These are phyloP conservation scores for Oenanthe oenanthe DNA, from an alignment of 2,113 vertebrate species.

Conservation along the genomic window DNA sequence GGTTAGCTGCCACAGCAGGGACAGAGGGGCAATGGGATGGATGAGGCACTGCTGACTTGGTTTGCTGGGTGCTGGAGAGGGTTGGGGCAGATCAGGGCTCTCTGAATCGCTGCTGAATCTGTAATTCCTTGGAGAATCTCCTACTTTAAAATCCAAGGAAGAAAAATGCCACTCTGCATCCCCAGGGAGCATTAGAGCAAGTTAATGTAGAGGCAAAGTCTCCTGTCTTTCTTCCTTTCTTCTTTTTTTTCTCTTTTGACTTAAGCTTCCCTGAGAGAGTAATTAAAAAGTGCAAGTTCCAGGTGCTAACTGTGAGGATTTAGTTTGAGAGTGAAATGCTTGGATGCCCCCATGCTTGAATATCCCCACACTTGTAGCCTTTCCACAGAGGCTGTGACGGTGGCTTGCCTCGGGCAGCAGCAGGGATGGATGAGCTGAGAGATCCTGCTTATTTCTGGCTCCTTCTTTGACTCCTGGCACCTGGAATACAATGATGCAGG, in stretches of 20 bases:
- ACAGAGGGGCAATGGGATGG: background rate
- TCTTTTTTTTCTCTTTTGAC: background rate
- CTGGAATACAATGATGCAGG: accelerated
- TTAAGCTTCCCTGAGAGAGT: conserved; percentile 53
- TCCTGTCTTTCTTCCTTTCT: background rate
- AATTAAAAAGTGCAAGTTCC: conserved; percentile 46
- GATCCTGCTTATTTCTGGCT: accelerated
- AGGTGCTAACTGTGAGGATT: background rate
- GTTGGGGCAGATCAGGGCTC: background rate
- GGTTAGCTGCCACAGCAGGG: background rate
- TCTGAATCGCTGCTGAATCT: background rate
- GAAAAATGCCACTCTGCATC: background rate
- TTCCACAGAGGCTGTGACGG: background rate
- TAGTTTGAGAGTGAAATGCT: background rate
- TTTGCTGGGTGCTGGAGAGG: accelerated
- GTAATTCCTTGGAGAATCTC: background rate
- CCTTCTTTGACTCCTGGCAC: background rate
- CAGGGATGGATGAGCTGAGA: background rate
- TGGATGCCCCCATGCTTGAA: background rate
- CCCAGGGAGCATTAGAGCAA: background rate
- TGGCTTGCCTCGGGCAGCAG: background rate
- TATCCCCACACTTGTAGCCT: background rate
- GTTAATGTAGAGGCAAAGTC: background rate
- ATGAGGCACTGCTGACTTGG: accelerated
- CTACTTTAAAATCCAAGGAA: background rate